phyloP scores from a whole-genome alignment of 2,113 vertebrate species.

The Catharus fuscescens region DNA sequence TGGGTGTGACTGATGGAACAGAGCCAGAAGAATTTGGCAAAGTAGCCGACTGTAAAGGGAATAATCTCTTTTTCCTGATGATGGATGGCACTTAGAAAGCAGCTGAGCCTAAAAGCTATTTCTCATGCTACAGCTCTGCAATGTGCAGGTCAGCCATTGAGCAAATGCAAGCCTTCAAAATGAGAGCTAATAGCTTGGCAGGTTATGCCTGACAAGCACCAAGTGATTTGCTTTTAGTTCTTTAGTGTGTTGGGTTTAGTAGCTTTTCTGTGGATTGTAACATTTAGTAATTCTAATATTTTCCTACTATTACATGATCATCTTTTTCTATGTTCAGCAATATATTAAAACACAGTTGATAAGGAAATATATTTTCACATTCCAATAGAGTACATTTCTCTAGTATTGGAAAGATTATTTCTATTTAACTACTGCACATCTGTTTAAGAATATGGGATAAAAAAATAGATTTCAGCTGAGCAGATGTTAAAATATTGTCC shows the following conservation, averaged over 20 bases:
- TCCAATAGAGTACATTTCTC: not conserved
- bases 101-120: slow-evolving; percentile 32
- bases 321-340: not conserved
- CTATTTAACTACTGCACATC: not conserved
- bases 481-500: not conserved
- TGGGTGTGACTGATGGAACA: slow-evolving; percentile 22
- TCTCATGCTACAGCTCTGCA: not conserved
- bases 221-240: not conserved
- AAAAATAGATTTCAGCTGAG: not conserved
- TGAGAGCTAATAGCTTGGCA: slow-evolving; percentile 11
- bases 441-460: not conserved
- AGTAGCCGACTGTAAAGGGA: not conserved
- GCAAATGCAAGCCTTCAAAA: not conserved
- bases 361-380: not conserved
- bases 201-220: not conserved
- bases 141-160: not conserved
- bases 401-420: not conserved
- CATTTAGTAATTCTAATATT: not conserved
- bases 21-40: slow-evolving; percentile 17
- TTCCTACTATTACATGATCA: not conserved
- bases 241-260: not conserved
- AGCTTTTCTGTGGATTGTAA: not conserved
- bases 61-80: slow-evolving; percentile 35
- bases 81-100: slow-evolving; percentile 41
- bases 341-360: not conserved